Evolutionary conservation across 2,888 invertebrate species (phyloP).

Genomic region (Zaprionus bogoriensis): DNA sequence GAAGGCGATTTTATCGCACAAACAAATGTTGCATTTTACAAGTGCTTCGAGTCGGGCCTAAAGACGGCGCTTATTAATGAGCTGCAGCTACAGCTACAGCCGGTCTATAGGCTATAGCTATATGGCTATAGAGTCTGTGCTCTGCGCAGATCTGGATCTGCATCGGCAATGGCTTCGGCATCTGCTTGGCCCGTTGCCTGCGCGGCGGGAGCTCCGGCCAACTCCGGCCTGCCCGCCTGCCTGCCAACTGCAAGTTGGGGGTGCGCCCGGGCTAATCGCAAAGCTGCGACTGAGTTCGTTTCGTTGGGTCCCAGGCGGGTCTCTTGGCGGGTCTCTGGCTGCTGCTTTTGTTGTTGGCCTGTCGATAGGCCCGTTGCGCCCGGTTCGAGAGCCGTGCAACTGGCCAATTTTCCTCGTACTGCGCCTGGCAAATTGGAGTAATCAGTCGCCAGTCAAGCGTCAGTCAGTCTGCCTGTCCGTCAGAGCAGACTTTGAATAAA

Average conservation of each 20-base stretch:
- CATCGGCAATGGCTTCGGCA: no score
- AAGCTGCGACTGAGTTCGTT: background rate
- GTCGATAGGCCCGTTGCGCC: slow-evolving; percentile 37
- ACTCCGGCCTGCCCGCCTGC: background rate
- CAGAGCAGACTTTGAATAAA: slow-evolving; percentile 50
- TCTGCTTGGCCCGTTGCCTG: no score
- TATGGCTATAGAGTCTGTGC: no score
- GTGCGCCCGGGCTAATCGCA: slow-evolving; percentile 42
- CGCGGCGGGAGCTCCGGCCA: slow-evolving; percentile 42
- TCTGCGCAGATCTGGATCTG: slow-evolving; percentile 15
- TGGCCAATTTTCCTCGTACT: slow-evolving; percentile 47
- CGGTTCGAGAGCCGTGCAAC: slow-evolving; percentile 7
- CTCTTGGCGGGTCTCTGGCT: slow-evolving; percentile 26
- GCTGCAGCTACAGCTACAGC: slow-evolving; percentile 29
- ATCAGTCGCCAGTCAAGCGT: slow-evolving; percentile 65
- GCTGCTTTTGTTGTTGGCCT: slow-evolving; percentile 9
- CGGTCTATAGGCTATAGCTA: no score
- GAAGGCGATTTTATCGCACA: slow-evolving; percentile 81
- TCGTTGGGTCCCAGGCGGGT: background rate
- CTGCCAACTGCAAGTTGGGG: slow-evolving; percentile 24
- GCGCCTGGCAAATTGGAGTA: slow-evolving; percentile 77
- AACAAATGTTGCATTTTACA: slow-evolving; percentile 81
- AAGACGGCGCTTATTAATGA: slow-evolving; percentile 78
- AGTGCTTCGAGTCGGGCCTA: slow-evolving; percentile 75
- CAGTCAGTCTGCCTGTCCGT: slow-evolving; percentile 20